Evolutionary conservation across 2,113 vertebrate species (phyloP).

Genomic region (Tonatia bakeri): DNA sequence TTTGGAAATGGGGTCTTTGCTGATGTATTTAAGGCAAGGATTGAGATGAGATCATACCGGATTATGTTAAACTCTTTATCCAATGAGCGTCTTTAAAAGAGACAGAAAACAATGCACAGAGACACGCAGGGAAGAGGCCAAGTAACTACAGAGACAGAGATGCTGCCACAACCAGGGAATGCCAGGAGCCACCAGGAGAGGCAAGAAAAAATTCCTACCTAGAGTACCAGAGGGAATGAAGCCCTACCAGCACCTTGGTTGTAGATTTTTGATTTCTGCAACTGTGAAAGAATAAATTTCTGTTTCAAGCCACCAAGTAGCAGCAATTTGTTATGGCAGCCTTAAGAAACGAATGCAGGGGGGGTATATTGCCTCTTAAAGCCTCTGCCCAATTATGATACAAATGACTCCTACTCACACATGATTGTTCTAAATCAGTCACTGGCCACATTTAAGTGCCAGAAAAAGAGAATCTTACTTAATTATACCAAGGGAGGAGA

Average conservation of each 20-base stretch:
- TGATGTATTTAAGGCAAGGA: not conserved
- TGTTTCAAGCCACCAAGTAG: not conserved
- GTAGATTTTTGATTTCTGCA: not conserved
- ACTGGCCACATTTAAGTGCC: not conserved
- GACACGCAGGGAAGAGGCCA: too few species aligned
- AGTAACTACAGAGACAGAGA: not conserved
- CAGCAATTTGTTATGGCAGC: not conserved
- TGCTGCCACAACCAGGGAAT: not conserved
- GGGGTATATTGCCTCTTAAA: not conserved
- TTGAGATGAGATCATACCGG: not conserved
- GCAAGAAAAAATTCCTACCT: not conserved
- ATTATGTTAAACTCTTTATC: not conserved
- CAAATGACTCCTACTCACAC: not conserved
- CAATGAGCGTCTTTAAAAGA: not conserved
- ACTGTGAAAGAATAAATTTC: not conserved
- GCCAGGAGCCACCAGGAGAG: not conserved
- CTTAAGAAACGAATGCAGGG: not conserved
- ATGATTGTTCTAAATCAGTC: not conserved
- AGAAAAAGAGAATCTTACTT: not conserved
- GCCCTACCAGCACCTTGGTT: not conserved
- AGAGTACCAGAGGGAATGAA: not conserved
- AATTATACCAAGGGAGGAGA: not conserved
- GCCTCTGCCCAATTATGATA: not conserved
- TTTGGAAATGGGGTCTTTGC: not conserved
- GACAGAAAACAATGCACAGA: not conserved